Percentiles rank a stretch among this genome's conserved stretches.
phyloP scores from a whole-genome alignment of 2,888 invertebrate genomes.

The Stenurella melanura region DNA sequence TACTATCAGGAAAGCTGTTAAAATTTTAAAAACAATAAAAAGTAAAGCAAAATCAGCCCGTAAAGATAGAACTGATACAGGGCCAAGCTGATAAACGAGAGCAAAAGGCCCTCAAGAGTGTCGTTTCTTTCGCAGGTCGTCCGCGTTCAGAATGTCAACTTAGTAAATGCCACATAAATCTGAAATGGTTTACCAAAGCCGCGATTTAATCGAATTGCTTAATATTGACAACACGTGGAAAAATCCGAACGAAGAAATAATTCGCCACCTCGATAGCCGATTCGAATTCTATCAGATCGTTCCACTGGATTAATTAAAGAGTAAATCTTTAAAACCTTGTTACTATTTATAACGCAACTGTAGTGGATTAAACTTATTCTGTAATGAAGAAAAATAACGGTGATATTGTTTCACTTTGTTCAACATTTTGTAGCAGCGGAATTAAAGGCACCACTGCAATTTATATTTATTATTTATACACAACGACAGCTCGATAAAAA shows the following conservation, averaged over 20 bases:
- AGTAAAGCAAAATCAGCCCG: conserved; percentile 32
- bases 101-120: conserved; percentile 67
- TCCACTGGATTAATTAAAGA: conserved; percentile 37
- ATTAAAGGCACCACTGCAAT: not conserved
- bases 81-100: conserved; percentile 64
- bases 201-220: conserved; percentile 69
- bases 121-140: conserved; percentile 63
- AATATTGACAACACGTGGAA: conserved; percentile 60
- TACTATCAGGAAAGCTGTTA: not conserved
- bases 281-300: conserved; percentile 32
- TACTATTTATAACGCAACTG: conserved; percentile 27
- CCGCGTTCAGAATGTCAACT: conserved; percentile 65
- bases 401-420: not conserved
- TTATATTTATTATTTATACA: not conserved
- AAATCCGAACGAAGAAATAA: conserved; percentile 36
- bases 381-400: conserved; percentile 10
- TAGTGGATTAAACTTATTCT: not conserved
- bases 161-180: conserved; percentile 63
- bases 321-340: conserved; percentile 33
- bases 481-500: not conserved
- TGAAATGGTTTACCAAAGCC: conserved; percentile 64
- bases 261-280: conserved; percentile 24
- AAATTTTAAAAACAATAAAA: conserved; percentile 39
- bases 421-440: not conserved
- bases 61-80: conserved; percentile 56